Evolutionary conservation across 2,888 invertebrate genomes (phyloP), one percentile per base, ranked within the genome.

Genomic region (Drosophila siamana): DNA sequence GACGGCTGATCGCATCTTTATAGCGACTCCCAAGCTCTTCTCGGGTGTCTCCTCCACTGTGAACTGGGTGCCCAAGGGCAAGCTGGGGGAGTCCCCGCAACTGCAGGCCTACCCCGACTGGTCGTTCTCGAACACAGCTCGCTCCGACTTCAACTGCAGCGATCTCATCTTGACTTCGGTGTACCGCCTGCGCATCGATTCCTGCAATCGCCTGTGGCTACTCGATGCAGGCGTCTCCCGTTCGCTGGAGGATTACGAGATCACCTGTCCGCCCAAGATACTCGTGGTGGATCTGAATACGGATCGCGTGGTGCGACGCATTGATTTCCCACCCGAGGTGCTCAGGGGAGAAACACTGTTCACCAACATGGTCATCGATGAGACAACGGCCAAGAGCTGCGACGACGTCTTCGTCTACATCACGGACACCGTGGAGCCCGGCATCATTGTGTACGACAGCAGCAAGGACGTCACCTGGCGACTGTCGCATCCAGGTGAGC

Each of bases 151-250:
- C 89, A 96, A 96, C 92, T 97, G 97, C 90, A 94, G 95, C 15
- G 95, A 95, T 2, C 91, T 97, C 40, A 95, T 95, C 0, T 91
- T 97, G 26, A 94, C 96, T 57, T 97, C 97, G 0, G 96, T 96
- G 43, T 97, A 97, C 93, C 94, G 97, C 22, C 91, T 95, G 50
- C 94, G 95, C 15, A 93, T 95, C 30, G 97, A 97, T 91, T 94
- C 95, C n/a, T 97, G 97, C 92, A 95, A 96, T 91, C 93, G 97
- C 15, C 93, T 97, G 3, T 97, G 97, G 97, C 95, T 96, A 1
- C 92, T 97, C 61, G 97, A 97, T 92, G 95, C 96, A 2, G 97
- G 80, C 77, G 93, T 87, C 91, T 94, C 79, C 0, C 89, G 92
- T 2, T 95, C 95, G 0, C 87, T 95, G 48, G 95, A 95, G 69